phyloP scores from a whole-genome alignment of 2,888 invertebrate genomes.

The Acrocyrtus sp. region DNA sequence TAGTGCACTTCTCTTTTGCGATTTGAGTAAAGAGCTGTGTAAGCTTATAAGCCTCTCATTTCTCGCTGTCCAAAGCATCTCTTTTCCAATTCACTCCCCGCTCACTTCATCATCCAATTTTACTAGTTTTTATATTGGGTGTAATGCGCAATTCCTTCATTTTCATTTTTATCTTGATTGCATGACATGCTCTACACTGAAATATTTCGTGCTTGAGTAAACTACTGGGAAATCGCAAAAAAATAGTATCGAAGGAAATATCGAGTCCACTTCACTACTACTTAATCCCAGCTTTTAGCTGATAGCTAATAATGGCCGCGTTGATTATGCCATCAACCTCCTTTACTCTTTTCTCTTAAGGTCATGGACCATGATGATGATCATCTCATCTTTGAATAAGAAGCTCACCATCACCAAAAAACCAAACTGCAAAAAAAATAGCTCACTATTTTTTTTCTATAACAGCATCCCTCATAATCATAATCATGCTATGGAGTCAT shows the following conservation, averaged over 20 bases:
- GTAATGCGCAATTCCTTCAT: slow-evolving; percentile 8
- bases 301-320: not conserved
- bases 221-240: no score
- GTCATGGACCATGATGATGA: slow-evolving; percentile 34
- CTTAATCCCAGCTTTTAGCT: not conserved
- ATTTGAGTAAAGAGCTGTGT: no score
- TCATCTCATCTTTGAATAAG: no score
- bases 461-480: no score
- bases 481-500: no score
- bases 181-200: slow-evolving; percentile 23
- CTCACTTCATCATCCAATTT: not conserved
- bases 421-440: not conserved
- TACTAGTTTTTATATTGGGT: not conserved
- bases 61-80: no score
- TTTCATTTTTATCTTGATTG: slow-evolving; percentile 20
- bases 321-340: slow-evolving; percentile 39
- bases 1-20: no score
- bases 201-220: no score
- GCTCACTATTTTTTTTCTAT: not conserved
- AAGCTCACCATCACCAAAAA: not conserved
- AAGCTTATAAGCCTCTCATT: not conserved
- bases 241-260: no score
- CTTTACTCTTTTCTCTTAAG: slow-evolving; percentile 24
- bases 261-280: no score
- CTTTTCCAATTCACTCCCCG: not conserved